phyloP scores from a whole-genome alignment of 2,113 vertebrate species.

The Catagonus wagneri region DNA sequence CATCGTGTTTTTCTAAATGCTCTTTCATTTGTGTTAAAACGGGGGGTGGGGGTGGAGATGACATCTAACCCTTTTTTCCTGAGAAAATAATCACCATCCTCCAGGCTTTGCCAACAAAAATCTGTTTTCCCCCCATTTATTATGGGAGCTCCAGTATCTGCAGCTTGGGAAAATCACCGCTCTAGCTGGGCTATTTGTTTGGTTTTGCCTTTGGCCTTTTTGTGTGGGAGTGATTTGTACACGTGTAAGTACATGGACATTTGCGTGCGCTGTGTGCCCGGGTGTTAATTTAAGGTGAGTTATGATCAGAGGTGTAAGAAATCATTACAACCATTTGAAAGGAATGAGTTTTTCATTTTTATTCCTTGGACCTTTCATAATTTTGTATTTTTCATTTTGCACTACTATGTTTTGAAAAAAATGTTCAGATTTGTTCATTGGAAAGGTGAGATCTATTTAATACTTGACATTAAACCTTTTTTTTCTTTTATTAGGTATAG shows the following conservation, averaged over 20 bases:
- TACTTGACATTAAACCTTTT: no score
- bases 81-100: constrained; percentile 65
- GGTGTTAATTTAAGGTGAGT: background rate
- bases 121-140: background rate
- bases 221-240: background rate
- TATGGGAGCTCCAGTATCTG: constrained; percentile 48
- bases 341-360: constrained; percentile 65
- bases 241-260: background rate
- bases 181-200: background rate
- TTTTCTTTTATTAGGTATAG: no score
- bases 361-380: background rate
- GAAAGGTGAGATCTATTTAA: background rate
- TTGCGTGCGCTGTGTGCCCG: rapidly evolving
- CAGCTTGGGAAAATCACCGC: constrained; percentile 33
- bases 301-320: constrained; percentile 57
- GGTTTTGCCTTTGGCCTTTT: constrained; percentile 61
- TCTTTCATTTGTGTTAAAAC: constrained; percentile 56
- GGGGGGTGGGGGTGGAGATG: constrained; percentile 55
- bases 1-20: constrained; percentile 76
- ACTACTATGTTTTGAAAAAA: background rate
- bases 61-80: constrained; percentile 76
- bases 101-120: constrained; percentile 64
- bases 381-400: background rate
- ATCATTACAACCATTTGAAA: constrained; percentile 63
- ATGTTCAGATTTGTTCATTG: background rate